These are phyloP conservation scores for Antechinus flavipes DNA, from an alignment of 2,113 vertebrate genomes.

Conservation along the genomic window DNA sequence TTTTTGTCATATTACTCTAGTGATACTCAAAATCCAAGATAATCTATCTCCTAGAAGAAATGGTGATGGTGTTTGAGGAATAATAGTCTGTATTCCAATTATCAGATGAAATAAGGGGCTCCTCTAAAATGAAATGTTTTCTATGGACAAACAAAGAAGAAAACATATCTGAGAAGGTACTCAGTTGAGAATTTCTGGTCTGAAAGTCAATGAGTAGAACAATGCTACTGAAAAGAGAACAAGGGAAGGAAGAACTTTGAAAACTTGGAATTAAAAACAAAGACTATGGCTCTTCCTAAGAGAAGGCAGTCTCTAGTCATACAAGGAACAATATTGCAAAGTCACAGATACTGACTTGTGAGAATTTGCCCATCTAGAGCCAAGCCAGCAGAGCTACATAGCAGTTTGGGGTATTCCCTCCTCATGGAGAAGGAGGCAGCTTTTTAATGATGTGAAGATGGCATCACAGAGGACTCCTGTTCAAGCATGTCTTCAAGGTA, in stretches of 20 bases:
- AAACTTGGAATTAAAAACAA: neutral
- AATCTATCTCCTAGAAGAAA: neutral
- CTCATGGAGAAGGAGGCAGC: neutral
- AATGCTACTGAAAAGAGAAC: neutral
- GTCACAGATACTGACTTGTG: neutral
- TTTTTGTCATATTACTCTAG: neutral
- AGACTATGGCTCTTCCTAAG: neutral
- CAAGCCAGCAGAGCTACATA: neutral
- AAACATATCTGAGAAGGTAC: neutral
- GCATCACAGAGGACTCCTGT: neutral
- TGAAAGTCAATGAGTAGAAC: neutral
- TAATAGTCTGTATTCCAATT: neutral
- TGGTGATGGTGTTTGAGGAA: neutral
- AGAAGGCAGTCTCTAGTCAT: neutral
- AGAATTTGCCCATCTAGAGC: neutral
- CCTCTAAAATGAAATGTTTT: neutral
- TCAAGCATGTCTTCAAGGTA: neutral
- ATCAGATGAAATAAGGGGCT: neutral
- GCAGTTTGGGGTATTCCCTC: neutral
- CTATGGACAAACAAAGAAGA: neutral
- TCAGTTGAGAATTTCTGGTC: neutral
- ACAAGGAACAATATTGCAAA: neutral
- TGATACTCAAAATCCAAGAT: neutral
- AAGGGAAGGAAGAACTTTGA: neutral
- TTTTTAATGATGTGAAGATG: neutral